Evolutionary conservation across 2,113 vertebrate species (phyloP).

Genomic region (Microcebus lehilahytsara): DNA sequence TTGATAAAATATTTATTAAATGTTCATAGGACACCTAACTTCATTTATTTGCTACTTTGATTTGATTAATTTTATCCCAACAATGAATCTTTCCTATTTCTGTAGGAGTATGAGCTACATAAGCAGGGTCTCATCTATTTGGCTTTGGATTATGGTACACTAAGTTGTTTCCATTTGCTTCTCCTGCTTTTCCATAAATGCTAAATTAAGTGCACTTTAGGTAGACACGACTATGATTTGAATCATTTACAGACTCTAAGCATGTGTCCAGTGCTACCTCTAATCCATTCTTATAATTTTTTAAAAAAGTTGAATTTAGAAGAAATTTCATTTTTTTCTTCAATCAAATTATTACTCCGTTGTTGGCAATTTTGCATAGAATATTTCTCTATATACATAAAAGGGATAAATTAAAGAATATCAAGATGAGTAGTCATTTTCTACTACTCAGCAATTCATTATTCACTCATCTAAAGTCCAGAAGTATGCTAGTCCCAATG

Average conservation of each 20-base stretch:
- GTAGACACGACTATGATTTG: background rate
- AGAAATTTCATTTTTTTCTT: background rate
- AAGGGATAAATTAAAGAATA: background rate
- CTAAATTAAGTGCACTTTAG: background rate
- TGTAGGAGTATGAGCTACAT: background rate
- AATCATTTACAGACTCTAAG: background rate
- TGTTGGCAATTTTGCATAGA: background rate
- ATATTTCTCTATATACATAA: background rate
- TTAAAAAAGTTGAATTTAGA: background rate
- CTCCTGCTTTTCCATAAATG: background rate
- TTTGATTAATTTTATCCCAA: background rate
- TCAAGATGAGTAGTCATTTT: background rate
- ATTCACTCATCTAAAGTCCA: background rate
- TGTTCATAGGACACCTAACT: background rate
- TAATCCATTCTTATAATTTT: background rate
- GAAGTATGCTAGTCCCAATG: background rate
- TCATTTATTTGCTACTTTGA: background rate
- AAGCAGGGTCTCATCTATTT: background rate
- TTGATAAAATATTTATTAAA: conserved; percentile 22
- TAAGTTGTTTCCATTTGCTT: background rate
- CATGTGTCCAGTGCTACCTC: background rate
- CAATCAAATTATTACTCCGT: background rate
- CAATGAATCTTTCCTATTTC: background rate
- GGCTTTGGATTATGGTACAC: background rate
- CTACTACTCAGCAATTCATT: background rate